Evolutionary conservation across 2,888 invertebrate species (phyloP), one percentile per base, ranked within the genome.

Genomic region (Allygus modestus): DNA sequence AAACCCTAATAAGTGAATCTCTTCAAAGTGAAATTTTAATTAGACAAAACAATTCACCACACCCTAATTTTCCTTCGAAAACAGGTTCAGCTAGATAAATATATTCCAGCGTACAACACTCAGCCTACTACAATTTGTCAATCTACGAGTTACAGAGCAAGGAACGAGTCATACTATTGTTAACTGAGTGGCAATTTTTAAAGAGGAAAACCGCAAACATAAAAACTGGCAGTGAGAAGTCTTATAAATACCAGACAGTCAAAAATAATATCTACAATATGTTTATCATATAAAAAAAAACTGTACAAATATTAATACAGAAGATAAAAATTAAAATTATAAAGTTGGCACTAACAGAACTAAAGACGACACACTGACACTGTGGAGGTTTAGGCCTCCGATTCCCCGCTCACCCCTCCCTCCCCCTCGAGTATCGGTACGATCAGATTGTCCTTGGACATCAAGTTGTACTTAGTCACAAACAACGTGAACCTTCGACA

Each of bases 381-480:
- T n/a, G 15, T 20, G 0, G 1, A 5, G 43, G 41, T 15, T 23
- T 83, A 92, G 87, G 92, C 92, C 89, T 92, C 92, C 86, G 92
- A 92, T 88, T 92, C 92, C 58, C 91, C 91, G 33, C 91, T 90
- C 84, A 90, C 92, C 58, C 92, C 91, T 31, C 92, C 93, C 87
- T 90, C 91, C 89, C 95, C 96, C 90, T 96, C 97, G 90, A 97
- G 93, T 90, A 99, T 99, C 84, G 99, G 99, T 88, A 99, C 97
- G 91, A 99, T 99, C 87, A 99, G 93, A 92, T 98, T 99, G 91
- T 99, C 99, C 91, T 97, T 97, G 20, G 98, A 97, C 96, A 99
- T 99, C 87, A 99, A 94, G 90, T 97, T 97, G 92, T 99, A 99
- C 92, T 99, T 99, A 88, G 97, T 98, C 84, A 99, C 99, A 92